A percentile compares a stretch with the other conserved stretches of the same genome.
phyloP scores from a whole-genome alignment of 2,113 vertebrate genomes.

The Cephalopterus ornatus region DNA sequence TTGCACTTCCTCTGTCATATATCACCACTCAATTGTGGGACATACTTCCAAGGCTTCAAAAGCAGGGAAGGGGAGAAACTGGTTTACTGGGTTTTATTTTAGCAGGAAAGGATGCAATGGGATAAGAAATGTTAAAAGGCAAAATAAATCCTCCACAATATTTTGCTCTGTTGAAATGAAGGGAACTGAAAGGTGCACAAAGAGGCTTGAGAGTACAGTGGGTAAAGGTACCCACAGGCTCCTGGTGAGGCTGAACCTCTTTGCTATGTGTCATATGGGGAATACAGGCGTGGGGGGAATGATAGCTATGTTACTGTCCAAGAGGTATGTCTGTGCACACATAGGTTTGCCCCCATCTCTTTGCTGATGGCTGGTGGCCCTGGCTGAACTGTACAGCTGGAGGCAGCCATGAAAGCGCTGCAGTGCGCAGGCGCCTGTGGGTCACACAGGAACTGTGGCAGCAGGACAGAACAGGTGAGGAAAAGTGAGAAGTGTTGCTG shows the following conservation, averaged over 20 bases:
- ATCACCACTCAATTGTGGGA: neutral
- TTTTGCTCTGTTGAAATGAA: neutral
- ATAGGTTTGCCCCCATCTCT: neutral
- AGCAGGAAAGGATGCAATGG: neutral
- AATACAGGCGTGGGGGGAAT: accelerated
- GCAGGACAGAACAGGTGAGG: neutral
- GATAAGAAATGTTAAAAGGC: neutral
- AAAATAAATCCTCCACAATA: neutral
- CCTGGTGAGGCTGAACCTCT: neutral
- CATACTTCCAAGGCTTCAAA: neutral
- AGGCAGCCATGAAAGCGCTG: neutral
- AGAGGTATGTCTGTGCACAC: neutral
- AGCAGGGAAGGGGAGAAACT: neutral
- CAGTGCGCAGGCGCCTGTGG: accelerated
- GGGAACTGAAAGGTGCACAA: neutral
- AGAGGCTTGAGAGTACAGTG: neutral
- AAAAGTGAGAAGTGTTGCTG: neutral
- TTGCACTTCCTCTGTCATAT: neutral
- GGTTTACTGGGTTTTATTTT: neutral
- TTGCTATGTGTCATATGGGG: neutral
- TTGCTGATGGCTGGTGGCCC: neutral
- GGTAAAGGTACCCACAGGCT: neutral
- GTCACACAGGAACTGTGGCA: neutral
- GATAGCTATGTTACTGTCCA: neutral
- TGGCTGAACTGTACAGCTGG: accelerated